These are phyloP conservation scores for Ectropis grisescens DNA, from an alignment of 1,140 invertebrate genomes.

Conservation along the genomic window DNA sequence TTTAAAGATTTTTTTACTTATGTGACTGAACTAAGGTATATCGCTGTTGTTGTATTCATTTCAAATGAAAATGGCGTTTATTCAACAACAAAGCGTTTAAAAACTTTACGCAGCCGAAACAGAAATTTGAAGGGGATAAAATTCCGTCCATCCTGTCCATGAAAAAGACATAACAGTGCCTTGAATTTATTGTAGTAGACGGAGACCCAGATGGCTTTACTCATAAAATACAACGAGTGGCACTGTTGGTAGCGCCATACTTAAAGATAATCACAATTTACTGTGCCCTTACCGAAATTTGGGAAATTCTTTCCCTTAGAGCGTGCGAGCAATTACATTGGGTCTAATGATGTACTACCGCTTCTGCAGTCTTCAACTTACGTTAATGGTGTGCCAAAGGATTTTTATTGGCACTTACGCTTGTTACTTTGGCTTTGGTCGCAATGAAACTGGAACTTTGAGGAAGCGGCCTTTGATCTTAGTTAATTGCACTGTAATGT, in stretches of 20 bases:
- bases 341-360: slow-evolving; percentile 34
- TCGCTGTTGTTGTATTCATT: too few species aligned
- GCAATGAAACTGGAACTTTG: slow-evolving; percentile 3
- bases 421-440: slow-evolving; percentile 4
- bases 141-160: slow-evolving; percentile 31
- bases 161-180: slow-evolving; percentile 50
- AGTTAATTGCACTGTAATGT: too few species aligned
- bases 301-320: slow-evolving; percentile 35
- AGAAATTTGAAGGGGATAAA: slow-evolving; percentile 39
- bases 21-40: too few species aligned
- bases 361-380: slow-evolving; percentile 9
- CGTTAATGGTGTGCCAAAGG: slow-evolving; percentile 18
- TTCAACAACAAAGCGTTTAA: too few species aligned
- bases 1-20: too few species aligned
- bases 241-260: slow-evolving; percentile 46
- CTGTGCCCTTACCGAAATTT: slow-evolving; percentile 41
- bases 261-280: slow-evolving; percentile 60
- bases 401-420: slow-evolving; percentile 18
- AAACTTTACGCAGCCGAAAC: too few species aligned
- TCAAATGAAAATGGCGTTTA: too few species aligned
- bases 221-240: slow-evolving; percentile 61
- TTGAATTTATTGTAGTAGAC: slow-evolving; percentile 54
- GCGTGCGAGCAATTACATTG: slow-evolving; percentile 39
- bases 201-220: slow-evolving; percentile 56
- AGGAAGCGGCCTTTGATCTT: too few species aligned